Percentiles rank a stretch among this genome's conserved stretches.
phyloP scores from a whole-genome alignment of 2,113 vertebrate species.

The Grammomys surdaster region DNA sequence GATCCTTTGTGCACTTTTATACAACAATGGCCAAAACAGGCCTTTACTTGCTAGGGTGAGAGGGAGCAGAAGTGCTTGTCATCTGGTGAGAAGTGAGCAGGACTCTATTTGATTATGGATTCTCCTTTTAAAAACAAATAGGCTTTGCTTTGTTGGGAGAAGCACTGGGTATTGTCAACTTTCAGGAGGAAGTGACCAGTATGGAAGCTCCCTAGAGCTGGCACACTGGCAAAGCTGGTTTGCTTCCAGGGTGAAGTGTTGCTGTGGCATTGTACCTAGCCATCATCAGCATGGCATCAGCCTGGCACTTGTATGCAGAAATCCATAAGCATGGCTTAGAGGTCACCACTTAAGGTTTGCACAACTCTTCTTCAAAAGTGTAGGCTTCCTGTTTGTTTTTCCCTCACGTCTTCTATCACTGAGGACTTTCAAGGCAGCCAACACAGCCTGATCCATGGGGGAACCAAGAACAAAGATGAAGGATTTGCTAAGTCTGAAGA shows the following conservation, averaged over 20 bases:
- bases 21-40: conserved; percentile 61
- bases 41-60: conserved; percentile 51
- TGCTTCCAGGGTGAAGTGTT: background rate
- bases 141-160: conserved; percentile 56
- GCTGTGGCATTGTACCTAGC: background rate
- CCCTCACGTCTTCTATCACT: background rate
- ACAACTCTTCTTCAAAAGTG: background rate
- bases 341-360: background rate
- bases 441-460: background rate
- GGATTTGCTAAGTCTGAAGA: rapidly evolving
- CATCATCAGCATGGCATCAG: background rate
- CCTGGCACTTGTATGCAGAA: background rate
- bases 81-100: background rate
- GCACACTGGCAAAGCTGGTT: background rate
- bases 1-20: background rate
- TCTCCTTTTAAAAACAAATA: conserved; percentile 60
- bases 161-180: background rate
- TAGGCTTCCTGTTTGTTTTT: background rate
- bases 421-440: background rate
- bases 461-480: background rate
- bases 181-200: conserved; percentile 14
- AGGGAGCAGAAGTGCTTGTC: background rate
- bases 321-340: rapidly evolving
- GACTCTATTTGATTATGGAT: conserved; percentile 51
- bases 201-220: conserved; percentile 28